Base-by-base conservation (phyloP, 2,888 invertebrate genomes). In the Sicus ferrugineus region DNA sequence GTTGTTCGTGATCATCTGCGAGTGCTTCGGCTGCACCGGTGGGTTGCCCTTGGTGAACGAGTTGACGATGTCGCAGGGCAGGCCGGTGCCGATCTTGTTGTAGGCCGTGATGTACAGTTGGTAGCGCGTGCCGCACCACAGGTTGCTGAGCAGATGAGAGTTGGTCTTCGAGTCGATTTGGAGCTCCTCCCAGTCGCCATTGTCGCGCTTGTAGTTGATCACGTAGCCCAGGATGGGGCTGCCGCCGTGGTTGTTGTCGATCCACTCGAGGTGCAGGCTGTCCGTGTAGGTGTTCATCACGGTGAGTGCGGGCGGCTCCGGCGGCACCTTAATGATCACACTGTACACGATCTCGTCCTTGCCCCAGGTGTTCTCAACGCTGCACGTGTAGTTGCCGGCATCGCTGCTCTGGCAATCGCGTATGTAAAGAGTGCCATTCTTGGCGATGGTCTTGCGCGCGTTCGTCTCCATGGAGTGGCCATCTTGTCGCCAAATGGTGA, bases 171-270 rank as follows among this genome's bases (percentile, higher is more conserved):
- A 91, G 74, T 93, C 92, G 67, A 95, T 92, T 83, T 94, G 94
- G 71, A 94, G 86, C 83, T 95, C 95, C 82, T 95, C 94, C 95
- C 95, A 95, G 80, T 95, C 95, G 0, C 95, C 95, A 78, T 93
- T 93, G 77, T 95, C 94, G 16, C 94, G 88, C 82, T 95, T 95
- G 85, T 94, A 95, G 87, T 95, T 95, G 73, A 96, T 93, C 5
- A 94, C 93, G 84, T 95, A 95, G 42, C 95, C 95, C 73, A 92
- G 84, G 71, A 92, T 91, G 28, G 92, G 91, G 73, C 93, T 94
- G 11, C 94, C 94, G 1, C 93, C 93, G 78, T 93, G 92, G 38
- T 91, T 92, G 79, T 92, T 92, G 79, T 92, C 91, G 75, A 89
- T 89, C 94, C 94, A 95, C 79, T 92, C 91, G 69, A 95, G 87